Evolutionary conservation across 2,888 invertebrate genomes (phyloP).

Genomic region (Troides oblongomaculatus): DNA sequence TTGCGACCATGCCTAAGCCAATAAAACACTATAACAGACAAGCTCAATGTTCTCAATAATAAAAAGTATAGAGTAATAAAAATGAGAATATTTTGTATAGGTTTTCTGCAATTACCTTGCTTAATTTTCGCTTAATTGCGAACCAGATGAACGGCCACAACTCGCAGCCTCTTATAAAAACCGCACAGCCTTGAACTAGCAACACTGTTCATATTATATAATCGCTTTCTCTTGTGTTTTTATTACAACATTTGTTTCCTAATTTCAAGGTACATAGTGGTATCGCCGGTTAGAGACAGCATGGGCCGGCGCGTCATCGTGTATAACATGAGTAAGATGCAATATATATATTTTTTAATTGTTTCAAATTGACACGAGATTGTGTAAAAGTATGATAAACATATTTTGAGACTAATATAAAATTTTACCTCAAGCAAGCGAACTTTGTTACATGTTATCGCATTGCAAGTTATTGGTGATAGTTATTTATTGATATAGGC

Average conservation of each 20-base stretch:
- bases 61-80: neutral
- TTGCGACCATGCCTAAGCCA: neutral
- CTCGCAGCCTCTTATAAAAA: neutral
- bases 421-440: too few relatives aligned
- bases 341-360: neutral
- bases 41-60: neutral
- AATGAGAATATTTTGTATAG: neutral
- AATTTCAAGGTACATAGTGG: constrained; percentile 83
- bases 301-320: constrained; percentile 87
- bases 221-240: constrained; percentile 34
- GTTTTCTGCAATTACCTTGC: neutral
- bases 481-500: too few relatives aligned
- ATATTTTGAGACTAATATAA: too few relatives aligned
- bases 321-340: constrained; percentile 78
- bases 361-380: neutral
- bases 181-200: constrained; percentile 22
- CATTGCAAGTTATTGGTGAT: too few relatives aligned
- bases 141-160: neutral
- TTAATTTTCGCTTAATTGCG: constrained; percentile 1
- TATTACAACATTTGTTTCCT: constrained; percentile 47
- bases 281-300: constrained; percentile 86
- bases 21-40: neutral
- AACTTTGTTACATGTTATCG: too few relatives aligned
- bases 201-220: constrained; percentile 4
- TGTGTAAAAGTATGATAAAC: too few relatives aligned